Base-by-base conservation (phyloP, 1,140 invertebrate genomes). In the Odontomachus brunneus region DNA sequence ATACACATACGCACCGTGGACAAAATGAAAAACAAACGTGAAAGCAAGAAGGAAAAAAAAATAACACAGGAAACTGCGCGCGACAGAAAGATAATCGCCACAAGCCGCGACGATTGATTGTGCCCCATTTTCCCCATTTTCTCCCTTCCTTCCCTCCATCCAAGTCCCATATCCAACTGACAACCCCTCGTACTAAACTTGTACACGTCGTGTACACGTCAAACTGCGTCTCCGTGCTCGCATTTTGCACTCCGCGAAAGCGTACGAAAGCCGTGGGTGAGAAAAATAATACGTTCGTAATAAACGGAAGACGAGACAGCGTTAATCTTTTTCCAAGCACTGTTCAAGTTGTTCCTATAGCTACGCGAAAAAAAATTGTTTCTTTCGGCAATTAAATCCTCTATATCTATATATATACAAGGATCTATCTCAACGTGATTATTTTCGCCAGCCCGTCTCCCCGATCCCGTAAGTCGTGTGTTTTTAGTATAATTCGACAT, bases 271-370 rank as follows among this genome's bases (percentile, higher is more conserved):
- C 69, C 75, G 65, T 80, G 65, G 63, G n/a, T 72, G 81, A 84
- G 67, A 86, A 65, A 76, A 44, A 44, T 44, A 44, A 91, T 85
- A 89, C 88, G 84, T 90, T 90, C 84, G 59, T 82, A 69, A 78
- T 69, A 84, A 78, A 82, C 67, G 82, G 88, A 84, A 85, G 72
- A 84, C 83, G 29, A 83, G 69, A 80, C 60, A 87, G 83, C 69
- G 85, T 91, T 89, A 87, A 89, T 90, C 84, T 88, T 89, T 80
- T 88, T 92, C 85, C 84, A 88, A 90, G 85, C 85, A 90, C 90
- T 89, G 89, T 91, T 91, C 91, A 92, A 91, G 91, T 92, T 92
- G 91, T 92, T 92, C 91, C 91, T 92, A 92, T 90, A 92, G 89
- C 88, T 91, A 91, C 87, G 90, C 90, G 85, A 88, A 89, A 44